Evolutionary conservation across 2,888 invertebrate genomes (phyloP).

Genomic region (Polietes domitor): DNA sequence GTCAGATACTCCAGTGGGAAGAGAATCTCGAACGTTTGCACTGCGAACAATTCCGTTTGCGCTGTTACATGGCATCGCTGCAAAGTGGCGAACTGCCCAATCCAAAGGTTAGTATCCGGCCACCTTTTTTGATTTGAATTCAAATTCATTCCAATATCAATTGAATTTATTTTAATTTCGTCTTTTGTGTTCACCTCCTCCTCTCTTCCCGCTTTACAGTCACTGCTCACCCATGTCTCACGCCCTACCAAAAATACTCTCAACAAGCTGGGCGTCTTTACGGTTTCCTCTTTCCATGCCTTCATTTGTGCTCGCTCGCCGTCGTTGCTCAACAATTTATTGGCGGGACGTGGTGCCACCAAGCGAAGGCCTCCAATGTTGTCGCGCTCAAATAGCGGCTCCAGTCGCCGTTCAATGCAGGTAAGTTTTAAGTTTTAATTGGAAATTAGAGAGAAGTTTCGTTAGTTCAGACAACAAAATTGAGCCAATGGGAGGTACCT

Average conservation of each 20-base stretch:
- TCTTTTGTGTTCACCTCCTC: background rate
- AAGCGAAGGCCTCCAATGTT: conserved; percentile 94
- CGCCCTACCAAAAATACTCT: conserved; percentile 96
- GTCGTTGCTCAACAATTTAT: conserved; percentile 93
- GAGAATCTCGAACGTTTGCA: conserved; percentile 97
- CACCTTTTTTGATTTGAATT: background rate
- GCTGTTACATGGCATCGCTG: conserved; percentile 98
- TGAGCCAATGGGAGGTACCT: too few species aligned
- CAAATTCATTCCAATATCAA: background rate
- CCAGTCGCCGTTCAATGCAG: conserved; percentile 93
- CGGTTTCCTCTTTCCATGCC: conserved; percentile 98
- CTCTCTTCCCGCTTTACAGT: conserved; percentile 83
- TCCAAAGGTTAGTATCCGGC: conserved; percentile 89
- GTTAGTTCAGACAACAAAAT: too few species aligned
- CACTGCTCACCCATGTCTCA: conserved; percentile 96
- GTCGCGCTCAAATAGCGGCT: conserved; percentile 93
- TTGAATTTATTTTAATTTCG: background rate
- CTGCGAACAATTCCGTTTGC: conserved; percentile 97
- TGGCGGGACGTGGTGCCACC: conserved; percentile 94
- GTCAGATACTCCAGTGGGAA: conserved; percentile 97
- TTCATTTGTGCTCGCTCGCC: conserved; percentile 98
- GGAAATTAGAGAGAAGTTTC: too few species aligned
- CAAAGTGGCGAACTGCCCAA: conserved; percentile 98
- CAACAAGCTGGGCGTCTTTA: conserved; percentile 97
- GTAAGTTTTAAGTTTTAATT: too few species aligned